These are phyloP conservation scores for Ophthalmolycus amberensis DNA, from an alignment of 2,113 vertebrate species.

Conservation along the genomic window DNA sequence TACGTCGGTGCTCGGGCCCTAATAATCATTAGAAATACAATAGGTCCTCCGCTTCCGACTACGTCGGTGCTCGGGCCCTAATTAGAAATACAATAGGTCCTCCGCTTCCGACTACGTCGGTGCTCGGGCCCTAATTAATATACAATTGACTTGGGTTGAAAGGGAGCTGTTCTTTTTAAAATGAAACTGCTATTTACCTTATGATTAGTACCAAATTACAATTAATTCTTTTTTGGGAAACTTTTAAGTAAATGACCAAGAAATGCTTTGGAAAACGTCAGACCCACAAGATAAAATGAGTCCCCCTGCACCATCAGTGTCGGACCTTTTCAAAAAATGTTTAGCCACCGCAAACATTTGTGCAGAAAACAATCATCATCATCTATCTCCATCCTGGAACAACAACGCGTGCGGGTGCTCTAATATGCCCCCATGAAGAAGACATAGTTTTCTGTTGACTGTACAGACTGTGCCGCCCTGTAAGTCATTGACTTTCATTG, in stretches of 20 bases:
- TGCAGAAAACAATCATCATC: slow-evolving; percentile 14
- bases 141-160: not conserved
- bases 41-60: no score
- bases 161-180: not conserved
- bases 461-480: slow-evolving; percentile 46
- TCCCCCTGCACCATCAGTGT: not conserved
- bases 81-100: no score
- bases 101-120: no score
- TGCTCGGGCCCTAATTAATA: no score
- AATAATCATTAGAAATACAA: no score
- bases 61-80: no score
- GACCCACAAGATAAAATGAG: not conserved
- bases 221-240: not conserved
- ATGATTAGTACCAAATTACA: not conserved
- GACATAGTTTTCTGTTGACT: slow-evolving; percentile 62
- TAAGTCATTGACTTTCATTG: slow-evolving; percentile 64
- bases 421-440: slow-evolving; percentile 46
- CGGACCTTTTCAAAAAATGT: not conserved
- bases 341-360: slow-evolving; percentile 21
- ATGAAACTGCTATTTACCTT: not conserved
- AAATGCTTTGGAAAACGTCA: not conserved
- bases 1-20: no score
- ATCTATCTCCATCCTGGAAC: slow-evolving; percentile 38
- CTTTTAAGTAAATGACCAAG: not conserved
- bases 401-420: slow-evolving; percentile 34